Conservation (phyloP, 2,113 vertebrate genomes). For the Strix uralensis region DNA sequence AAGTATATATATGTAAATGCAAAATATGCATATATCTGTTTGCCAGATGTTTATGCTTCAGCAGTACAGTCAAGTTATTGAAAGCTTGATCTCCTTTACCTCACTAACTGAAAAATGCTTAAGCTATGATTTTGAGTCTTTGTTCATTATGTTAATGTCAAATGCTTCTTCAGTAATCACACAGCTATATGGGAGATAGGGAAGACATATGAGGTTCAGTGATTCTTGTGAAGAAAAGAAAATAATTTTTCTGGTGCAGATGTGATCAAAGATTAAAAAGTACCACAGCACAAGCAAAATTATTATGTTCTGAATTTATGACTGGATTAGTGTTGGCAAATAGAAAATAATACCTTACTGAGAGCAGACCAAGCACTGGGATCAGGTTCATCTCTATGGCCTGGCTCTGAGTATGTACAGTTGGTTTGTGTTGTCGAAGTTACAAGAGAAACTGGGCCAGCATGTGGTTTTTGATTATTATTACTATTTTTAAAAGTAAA, state of each 20-base stretch:
- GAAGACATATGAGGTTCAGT: not conserved
- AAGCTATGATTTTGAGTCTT: not conserved
- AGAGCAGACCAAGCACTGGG: not conserved
- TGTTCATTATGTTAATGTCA: not conserved
- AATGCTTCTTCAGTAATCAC: not conserved
- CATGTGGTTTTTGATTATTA: fast-evolving
- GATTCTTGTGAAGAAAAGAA: not conserved
- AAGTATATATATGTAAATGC: not conserved
- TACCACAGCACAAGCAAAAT: not conserved
- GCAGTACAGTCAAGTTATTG: not conserved
- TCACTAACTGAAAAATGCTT: not conserved
- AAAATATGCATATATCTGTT: not conserved
- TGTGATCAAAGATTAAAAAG: not conserved
- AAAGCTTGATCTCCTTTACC: not conserved
- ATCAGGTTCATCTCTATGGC: not conserved
- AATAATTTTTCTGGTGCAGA: not conserved
- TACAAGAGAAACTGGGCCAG: not conserved
- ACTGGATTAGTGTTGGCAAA: not conserved
- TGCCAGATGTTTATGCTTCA: not conserved
- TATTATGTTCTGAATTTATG: not conserved
- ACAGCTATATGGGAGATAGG: not conserved
- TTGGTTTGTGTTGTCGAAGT: not conserved
- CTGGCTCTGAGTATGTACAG: not conserved
- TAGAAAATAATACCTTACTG: not conserved
- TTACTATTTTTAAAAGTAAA: not conserved